Evolutionary conservation across 2,888 invertebrate genomes (phyloP).

Genomic region (Strigamia maritima): DNA sequence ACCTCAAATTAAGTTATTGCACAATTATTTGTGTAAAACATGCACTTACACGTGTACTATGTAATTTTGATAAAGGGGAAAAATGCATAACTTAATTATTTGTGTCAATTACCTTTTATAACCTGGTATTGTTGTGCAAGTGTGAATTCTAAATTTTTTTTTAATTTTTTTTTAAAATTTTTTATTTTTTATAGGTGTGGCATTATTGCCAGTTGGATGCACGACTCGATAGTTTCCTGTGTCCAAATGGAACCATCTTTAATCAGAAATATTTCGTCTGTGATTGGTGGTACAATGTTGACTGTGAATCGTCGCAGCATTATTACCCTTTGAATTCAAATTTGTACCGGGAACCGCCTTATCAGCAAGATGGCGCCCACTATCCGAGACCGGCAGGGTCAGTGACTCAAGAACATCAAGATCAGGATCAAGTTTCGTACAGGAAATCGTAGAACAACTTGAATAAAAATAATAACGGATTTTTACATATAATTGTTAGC

Average conservation of each 20-base stretch:
- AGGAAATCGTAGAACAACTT: neutral
- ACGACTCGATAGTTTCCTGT: constrained; percentile 39
- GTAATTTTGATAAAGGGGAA: too few relatives aligned
- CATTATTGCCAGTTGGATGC: constrained; percentile 41
- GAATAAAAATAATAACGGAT: too few relatives aligned
- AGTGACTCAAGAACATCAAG: neutral
- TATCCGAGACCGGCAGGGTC: neutral
- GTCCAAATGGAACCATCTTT: constrained; percentile 41
- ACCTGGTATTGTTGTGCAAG: neutral
- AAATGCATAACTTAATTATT: neutral
- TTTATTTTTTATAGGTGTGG: constrained; percentile 38
- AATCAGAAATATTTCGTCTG: constrained; percentile 41
- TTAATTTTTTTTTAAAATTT: neutral
- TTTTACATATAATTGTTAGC: neutral
- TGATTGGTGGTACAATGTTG: constrained; percentile 43
- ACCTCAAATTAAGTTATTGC: neutral
- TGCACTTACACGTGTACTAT: neutral
- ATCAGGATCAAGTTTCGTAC: neutral
- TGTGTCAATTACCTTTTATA: neutral
- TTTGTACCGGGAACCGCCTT: constrained; percentile 20
- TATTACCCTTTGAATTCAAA: constrained; percentile 39
- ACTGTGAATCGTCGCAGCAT: constrained; percentile 34
- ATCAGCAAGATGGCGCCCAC: too few relatives aligned
- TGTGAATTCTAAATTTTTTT: neutral
- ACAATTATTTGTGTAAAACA: neutral